phyloP scores from a whole-genome alignment of 2,797 vertebrate genomes.

The Clarias pachynema region DNA sequence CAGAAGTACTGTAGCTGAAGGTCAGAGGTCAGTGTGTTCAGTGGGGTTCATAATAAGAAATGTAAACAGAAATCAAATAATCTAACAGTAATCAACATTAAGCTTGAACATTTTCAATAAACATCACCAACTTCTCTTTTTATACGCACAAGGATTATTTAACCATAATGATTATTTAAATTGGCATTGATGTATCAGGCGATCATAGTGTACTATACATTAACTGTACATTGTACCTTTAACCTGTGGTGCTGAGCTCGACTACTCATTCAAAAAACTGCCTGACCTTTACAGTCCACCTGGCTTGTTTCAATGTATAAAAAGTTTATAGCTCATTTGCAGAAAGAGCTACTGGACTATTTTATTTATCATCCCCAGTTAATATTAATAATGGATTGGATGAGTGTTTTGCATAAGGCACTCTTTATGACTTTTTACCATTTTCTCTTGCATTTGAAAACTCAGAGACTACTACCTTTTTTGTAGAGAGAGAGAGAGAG shows the following conservation, averaged over 20 bases:
- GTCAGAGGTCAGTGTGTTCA: slow-evolving; percentile 18
- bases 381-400: neutral
- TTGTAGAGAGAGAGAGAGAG: neutral
- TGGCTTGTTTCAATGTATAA: slow-evolving; percentile 4
- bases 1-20: neutral
- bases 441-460: neutral
- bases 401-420: neutral
- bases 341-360: neutral
- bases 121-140: neutral
- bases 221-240: neutral
- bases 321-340: neutral
- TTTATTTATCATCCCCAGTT: neutral
- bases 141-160: neutral
- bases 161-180: neutral
- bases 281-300: neutral
- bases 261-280: slow-evolving; percentile 22
- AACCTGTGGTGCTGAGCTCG: neutral
- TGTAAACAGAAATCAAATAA: neutral
- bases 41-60: neutral
- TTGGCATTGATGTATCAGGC: neutral
- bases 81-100: neutral
- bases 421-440: neutral
- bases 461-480: neutral
- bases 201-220: neutral
- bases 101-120: neutral